Percentiles rank a stretch among this genome's conserved stretches.
Conservation (phyloP, 1,140 invertebrate species). For the Micrasema longulum region DNA sequence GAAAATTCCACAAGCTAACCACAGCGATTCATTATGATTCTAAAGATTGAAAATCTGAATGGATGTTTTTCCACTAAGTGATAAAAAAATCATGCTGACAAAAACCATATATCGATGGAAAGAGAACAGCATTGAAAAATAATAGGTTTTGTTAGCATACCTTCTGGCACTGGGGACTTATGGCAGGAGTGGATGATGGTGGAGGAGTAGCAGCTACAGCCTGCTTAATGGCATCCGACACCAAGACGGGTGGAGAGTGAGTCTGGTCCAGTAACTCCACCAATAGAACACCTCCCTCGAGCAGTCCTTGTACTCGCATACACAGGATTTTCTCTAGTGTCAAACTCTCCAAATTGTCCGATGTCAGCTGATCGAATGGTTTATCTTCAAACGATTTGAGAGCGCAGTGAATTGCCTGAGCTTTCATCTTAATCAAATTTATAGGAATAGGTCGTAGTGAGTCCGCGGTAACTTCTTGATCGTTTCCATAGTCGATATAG, state of each 20-base stretch:
- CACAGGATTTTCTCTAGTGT: constrained; percentile 63
- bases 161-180: no score
- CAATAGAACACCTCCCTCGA: constrained; percentile 63
- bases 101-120: no score
- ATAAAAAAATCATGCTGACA: no score
- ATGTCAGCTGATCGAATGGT: constrained; percentile 57
- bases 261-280: constrained; percentile 68
- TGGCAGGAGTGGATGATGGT: not conserved
- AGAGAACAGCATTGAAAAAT: no score
- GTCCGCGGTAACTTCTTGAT: constrained; percentile 71
- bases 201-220: not conserved
- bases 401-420: constrained; percentile 82
- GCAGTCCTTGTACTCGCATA: constrained; percentile 69
- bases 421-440: constrained; percentile 73
- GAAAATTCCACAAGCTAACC: no score
- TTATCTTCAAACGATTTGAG: constrained; percentile 65
- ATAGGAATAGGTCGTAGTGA: constrained; percentile 73
- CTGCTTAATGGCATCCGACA: constrained; percentile 48
- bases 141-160: no score
- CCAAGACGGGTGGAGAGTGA: constrained; percentile 58
- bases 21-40: no score
- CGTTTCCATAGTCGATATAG: constrained; percentile 87
- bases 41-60: no score
- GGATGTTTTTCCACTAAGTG: no score
- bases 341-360: constrained; percentile 61